A percentile compares a stretch with the other conserved stretches of the same genome.
Evolutionary conservation across 2,113 vertebrate species (phyloP).

Genomic region (Polypterus bichir): DNA sequence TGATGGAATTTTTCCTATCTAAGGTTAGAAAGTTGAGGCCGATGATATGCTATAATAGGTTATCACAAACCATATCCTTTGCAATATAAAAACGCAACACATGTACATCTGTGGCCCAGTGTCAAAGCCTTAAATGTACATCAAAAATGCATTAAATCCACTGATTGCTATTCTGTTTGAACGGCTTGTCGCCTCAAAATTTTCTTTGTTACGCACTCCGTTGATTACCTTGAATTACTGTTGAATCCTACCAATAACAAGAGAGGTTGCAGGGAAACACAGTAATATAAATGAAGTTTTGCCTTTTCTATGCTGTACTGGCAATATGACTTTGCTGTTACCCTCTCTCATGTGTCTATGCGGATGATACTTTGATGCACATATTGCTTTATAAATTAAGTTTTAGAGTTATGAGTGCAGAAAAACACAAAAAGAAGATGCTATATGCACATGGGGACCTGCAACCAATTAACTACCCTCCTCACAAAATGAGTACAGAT

Average conservation of each 20-base stretch:
- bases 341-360: too few relatives aligned
- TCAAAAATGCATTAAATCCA: slow-evolving; percentile 97
- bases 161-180: slow-evolving; percentile 87
- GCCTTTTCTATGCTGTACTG: slow-evolving; percentile 18
- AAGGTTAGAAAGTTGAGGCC: slow-evolving; percentile 46
- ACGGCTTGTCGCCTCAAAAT: slow-evolving; percentile 71
- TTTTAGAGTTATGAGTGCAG: too few relatives aligned
- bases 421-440: too few relatives aligned
- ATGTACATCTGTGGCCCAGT: slow-evolving; percentile 96
- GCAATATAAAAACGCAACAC: slow-evolving; percentile 95
- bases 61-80: slow-evolving; percentile 84
- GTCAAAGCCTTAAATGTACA: slow-evolving; percentile 88
- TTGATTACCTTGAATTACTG: slow-evolving; percentile 81
- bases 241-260: slow-evolving; percentile 54
- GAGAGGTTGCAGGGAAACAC: slow-evolving; percentile 49
- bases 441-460: too few relatives aligned
- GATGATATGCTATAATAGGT: slow-evolving; percentile 89
- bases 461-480: too few relatives aligned
- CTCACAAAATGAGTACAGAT: too few relatives aligned
- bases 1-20: slow-evolving; percentile 89
- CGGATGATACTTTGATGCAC: too few relatives aligned
- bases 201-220: slow-evolving; percentile 63
- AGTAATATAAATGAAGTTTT: slow-evolving; percentile 37
- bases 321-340: too few relatives aligned
- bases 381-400: too few relatives aligned